These are phyloP conservation scores for Drosophila austrosaltans DNA, from an alignment of 2,888 invertebrate genomes.

Conservation along the genomic window DNA sequence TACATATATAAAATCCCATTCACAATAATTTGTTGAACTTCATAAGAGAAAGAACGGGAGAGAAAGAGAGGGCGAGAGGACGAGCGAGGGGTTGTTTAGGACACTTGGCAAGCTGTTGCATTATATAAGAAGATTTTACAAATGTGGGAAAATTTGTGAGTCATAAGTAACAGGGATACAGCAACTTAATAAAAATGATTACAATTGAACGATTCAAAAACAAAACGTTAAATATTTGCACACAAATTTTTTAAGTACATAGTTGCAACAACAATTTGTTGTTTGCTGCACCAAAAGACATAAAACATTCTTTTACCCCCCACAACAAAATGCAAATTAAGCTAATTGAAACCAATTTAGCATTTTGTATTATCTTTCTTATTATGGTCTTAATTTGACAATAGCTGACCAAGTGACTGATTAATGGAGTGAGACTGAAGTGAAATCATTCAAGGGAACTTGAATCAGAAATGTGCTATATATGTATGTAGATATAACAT, in stretches of 20 bases:
- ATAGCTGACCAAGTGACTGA: constrained; percentile 17
- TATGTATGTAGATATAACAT: not conserved
- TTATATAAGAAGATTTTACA: constrained; percentile 47
- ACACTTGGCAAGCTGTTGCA: constrained; percentile 70
- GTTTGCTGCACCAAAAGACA: no score
- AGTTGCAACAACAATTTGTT: not conserved
- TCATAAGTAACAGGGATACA: constrained; percentile 31
- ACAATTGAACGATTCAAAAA: not conserved
- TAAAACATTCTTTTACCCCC: constrained; percentile 6
- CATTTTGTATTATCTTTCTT: constrained; percentile 41
- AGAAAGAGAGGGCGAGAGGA: not conserved
- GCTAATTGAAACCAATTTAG: constrained; percentile 68
- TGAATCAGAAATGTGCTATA: not conserved
- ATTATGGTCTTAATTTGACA: constrained; percentile 44
- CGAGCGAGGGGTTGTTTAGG: not conserved
- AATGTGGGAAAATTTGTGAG: constrained; percentile 43
- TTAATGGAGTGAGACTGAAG: not conserved
- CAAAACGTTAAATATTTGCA: not conserved
- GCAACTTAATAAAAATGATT: constrained; percentile 9
- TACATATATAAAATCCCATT: constrained; percentile 51
- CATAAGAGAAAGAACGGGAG: constrained; percentile 50
- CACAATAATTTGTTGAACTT: constrained; percentile 77
- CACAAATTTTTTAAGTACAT: not conserved
- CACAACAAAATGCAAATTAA: constrained; percentile 54
- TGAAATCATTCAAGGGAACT: not conserved